These are phyloP conservation scores for Cataglyphis cursor DNA, from an alignment of 2,888 invertebrate species.

Conservation along the genomic window DNA sequence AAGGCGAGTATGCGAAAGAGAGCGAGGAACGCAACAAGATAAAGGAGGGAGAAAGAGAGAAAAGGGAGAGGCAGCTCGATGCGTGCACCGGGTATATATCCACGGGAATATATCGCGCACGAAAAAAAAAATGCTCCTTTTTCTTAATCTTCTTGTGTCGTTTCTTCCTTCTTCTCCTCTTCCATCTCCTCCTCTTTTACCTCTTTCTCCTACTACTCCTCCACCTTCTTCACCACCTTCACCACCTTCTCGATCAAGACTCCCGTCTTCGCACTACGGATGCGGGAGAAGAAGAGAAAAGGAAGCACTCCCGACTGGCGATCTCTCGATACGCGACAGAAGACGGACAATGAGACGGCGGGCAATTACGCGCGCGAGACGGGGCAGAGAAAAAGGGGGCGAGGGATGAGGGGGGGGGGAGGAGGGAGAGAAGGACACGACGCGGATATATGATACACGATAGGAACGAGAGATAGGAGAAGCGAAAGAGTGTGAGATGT, in stretches of 20 bases:
- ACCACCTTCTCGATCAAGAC: constrained; percentile 56
- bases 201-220: constrained; percentile 23
- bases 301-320: constrained; percentile 5
- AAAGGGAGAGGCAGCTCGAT: constrained; percentile 59
- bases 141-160: constrained; percentile 45
- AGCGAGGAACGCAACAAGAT: neutral
- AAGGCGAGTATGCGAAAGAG: constrained; percentile 1
- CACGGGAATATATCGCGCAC: constrained; percentile 62
- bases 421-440: constrained; percentile 23
- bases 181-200: constrained; percentile 54
- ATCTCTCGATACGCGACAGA: constrained; percentile 4
- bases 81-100: constrained; percentile 62
- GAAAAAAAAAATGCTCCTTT: constrained; percentile 64
- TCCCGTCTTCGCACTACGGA: constrained; percentile 56
- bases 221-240: constrained; percentile 63
- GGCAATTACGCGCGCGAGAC: neutral
- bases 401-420: neutral
- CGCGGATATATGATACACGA: constrained; percentile 57
- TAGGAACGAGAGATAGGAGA: constrained; percentile 75
- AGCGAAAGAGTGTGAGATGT: constrained; percentile 71
- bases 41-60: constrained; percentile 18
- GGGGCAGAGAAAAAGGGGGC: neutral
- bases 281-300: neutral
- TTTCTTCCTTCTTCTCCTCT: constrained; percentile 57
- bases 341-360: constrained; percentile 22